Conservation (phyloP, 2,888 invertebrate genomes). For the Eutolmus rufibarbis region DNA sequence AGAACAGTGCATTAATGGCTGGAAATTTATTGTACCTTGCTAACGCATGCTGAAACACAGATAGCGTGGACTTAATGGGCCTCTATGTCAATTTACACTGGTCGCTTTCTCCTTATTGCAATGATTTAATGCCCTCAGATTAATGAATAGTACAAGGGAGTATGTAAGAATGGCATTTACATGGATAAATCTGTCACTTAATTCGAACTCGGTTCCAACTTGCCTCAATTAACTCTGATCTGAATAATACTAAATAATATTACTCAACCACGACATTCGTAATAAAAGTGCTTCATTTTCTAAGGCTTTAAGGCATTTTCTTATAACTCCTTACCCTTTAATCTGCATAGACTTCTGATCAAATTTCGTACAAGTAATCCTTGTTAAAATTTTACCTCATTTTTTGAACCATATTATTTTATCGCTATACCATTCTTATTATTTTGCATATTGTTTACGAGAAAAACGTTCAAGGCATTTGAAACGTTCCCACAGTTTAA, state of each 20-base stretch:
- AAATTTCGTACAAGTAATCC: too few species aligned
- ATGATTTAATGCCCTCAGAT: background rate
- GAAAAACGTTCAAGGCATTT: too few species aligned
- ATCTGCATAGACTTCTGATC: too few species aligned
- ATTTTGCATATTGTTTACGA: too few species aligned
- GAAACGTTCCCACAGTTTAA: too few species aligned
- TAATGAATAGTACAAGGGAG: background rate
- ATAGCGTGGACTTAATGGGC: background rate
- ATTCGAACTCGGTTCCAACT: background rate
- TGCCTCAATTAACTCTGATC: background rate
- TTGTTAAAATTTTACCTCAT: too few species aligned
- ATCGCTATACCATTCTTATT: too few species aligned
- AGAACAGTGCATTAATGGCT: background rate
- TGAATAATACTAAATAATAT: background rate
- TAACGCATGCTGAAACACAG: background rate
- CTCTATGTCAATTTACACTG: background rate
- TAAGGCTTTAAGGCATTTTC: too few species aligned
- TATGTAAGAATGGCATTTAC: background rate
- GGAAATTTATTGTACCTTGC: background rate
- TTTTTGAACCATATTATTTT: too few species aligned
- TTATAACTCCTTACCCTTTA: too few species aligned
- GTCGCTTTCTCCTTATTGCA: background rate
- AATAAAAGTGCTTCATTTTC: too few species aligned
- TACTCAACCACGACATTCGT: too few species aligned
- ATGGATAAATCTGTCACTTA: background rate